Evolutionary conservation across 1,140 invertebrate genomes (phyloP), one percentile per base, ranked within the genome.

Genomic region (Heliconius congener): DNA sequence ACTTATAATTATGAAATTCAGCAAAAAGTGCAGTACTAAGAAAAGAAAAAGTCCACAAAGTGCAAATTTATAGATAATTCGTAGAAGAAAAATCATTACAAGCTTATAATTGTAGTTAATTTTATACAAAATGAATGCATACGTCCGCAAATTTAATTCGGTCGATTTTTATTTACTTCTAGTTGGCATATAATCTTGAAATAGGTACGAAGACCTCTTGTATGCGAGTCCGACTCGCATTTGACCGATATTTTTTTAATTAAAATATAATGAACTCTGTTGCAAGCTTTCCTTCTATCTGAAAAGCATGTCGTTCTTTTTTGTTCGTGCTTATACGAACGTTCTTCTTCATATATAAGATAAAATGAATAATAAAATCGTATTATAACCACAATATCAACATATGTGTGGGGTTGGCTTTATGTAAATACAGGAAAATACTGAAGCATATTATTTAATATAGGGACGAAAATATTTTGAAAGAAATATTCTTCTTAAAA

Each of bases 401-500:
- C 23, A 60, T 27, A 30, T 16, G 60, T 16, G 60, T 66, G 60
- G 13, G 60, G 9, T 23, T 66, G 60, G 9, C 27, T 66, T 66
- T 16, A 66, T 66, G 60, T 60, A 79, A 79, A 79, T 57, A 42
- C 55, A 73, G 57, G 19, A 27, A 60, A 60, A 60, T 27, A 60
- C n/a, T 23, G n/a, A 60, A 60, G 55, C 55, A 11, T 60, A 60
- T 60, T 52, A 52, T 52, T 52, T 52, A 52, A 52, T 52, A 52
- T 8, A 23, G n/a, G 23, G n/a, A 19, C 52, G n/a, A 60, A 23
- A 60, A 60, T 11, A 8, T 60, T 60, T 60, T 60, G 0, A 27
- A 8, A n/a, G 8, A 60, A 60, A 60, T 60, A 60, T 60, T 60
- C 19, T 8, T 60, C n/a, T 60, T 27, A 66, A 66, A 66, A 57